Conservation (phyloP, 1,140 invertebrate species). For the Bicyclus anynana region DNA sequence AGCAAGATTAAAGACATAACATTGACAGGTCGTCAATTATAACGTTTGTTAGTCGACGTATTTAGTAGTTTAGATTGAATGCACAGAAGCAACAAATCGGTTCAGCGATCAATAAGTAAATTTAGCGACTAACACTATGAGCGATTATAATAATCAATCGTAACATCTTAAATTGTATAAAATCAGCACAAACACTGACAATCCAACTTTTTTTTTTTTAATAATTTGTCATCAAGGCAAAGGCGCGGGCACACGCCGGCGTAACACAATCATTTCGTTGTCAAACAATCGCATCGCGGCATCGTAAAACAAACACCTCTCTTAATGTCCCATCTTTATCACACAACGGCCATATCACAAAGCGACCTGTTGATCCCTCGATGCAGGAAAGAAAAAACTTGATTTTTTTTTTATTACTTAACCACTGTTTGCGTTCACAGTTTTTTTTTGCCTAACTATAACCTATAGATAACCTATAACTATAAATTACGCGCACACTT, state of each 20-base stretch:
- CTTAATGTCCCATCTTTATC: constrained; percentile 27
- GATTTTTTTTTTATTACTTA: constrained; percentile 41
- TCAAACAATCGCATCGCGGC: constrained; percentile 53
- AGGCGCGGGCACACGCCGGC: constrained; percentile 27
- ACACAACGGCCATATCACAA: constrained; percentile 61
- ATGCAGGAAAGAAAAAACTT: constrained; percentile 61
- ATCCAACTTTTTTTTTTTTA: not conserved
- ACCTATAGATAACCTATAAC: constrained; percentile 45
- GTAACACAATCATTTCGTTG: constrained; percentile 53
- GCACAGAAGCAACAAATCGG: too few relatives aligned
- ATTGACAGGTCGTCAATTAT: too few relatives aligned
- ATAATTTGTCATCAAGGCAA: constrained; percentile 17
- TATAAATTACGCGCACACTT: constrained; percentile 45
- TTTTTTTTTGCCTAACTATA: constrained; percentile 74
- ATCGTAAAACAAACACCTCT: constrained; percentile 36
- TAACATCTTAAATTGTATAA: not conserved
- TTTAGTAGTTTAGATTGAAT: too few relatives aligned
- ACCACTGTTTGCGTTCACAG: constrained; percentile 55
- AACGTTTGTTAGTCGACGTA: too few relatives aligned
- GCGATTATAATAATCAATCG: too few relatives aligned
- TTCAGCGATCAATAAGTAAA: too few relatives aligned
- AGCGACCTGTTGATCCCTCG: constrained; percentile 67
- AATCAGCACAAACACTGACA: constrained; percentile 9
- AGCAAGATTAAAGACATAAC: too few relatives aligned
- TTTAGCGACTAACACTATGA: too few relatives aligned